Conservation (phyloP, 2,888 invertebrate species). For the Chouioia cunea region DNA sequence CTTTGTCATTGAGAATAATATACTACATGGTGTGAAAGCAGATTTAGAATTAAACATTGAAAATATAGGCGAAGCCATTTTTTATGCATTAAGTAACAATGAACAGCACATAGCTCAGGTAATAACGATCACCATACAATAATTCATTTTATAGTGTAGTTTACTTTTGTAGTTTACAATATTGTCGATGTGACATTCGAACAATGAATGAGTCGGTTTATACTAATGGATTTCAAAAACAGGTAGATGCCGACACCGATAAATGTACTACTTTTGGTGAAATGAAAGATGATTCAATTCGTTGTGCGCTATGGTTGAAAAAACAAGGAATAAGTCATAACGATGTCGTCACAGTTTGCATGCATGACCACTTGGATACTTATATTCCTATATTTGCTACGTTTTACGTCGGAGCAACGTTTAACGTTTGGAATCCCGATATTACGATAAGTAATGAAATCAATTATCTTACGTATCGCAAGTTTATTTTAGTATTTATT, state of each 20-base stretch:
- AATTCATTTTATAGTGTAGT: too few species aligned
- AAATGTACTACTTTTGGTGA: constrained; percentile 50
- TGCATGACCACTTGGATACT: constrained; percentile 54
- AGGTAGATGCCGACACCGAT: constrained; percentile 53
- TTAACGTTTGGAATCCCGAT: constrained; percentile 55
- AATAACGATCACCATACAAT: too few species aligned
- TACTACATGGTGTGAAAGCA: too few species aligned
- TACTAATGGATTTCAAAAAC: not conserved
- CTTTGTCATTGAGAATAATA: too few species aligned
- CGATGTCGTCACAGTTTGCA: constrained; percentile 55
- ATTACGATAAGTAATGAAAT: constrained; percentile 51
- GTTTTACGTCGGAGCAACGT: constrained; percentile 53
- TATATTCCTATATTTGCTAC: constrained; percentile 55
- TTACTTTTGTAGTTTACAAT: too few species aligned
- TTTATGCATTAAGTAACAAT: too few species aligned
- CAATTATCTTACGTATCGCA: not conserved
- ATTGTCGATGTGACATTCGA: too few species aligned
- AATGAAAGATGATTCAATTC: constrained; percentile 52
- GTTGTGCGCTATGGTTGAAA: constrained; percentile 59
- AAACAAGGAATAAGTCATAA: constrained; percentile 51
- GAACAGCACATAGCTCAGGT: too few species aligned
- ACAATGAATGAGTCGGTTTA: too few species aligned
- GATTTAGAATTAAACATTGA: too few species aligned
- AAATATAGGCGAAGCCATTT: too few species aligned
- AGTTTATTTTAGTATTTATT: not conserved